Base-by-base conservation (phyloP, 2,888 invertebrate species). In the Lobophora halterata region DNA sequence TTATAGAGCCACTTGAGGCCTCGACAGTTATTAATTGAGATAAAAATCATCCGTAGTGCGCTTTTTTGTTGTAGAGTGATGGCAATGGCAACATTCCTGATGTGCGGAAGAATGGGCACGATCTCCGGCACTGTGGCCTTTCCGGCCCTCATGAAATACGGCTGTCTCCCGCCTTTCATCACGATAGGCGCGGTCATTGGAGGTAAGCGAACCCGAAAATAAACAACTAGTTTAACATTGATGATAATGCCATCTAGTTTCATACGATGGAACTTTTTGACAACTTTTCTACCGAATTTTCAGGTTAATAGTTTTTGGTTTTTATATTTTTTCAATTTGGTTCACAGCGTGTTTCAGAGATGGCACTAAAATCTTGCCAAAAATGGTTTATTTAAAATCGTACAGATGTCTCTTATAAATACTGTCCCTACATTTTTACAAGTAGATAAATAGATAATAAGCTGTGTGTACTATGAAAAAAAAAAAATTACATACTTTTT, bases 121-220 rank as follows among this genome's bases (percentile, higher is more conserved):
- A 88, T 93, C 20, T 71, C 90, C 1, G 94, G 94, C 2, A 93
- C 94, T 49, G 73, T 94, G 25, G 63, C 91, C 2, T 94, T 94
- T 61, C 94, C 94, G 0, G 79, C 90, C 11, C 85, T 94, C 27
- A 81, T 94, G 23, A 75, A 88, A 51, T 79, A 89, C 12, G 93
- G 93, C 18, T 94, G 94, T 59, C 73, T 91, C 13, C 92, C 93
- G 9, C 93, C 94, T 2, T 94, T 94, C 65, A 68, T 92, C 31
- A 90, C 92, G 65, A 90, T 94, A 36, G 90, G 91, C 3, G 61
- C 80, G 3, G 89, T 91, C 10, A 82, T 93, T 52, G 58, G 90
- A 49, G 81, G 93, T 93, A 81, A 79, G 44, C 8, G 2, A 19
- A 5, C 2, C 5, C 17, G 5, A 2, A 17, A 5, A n/a, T 17